Evolutionary conservation across 1,140 invertebrate species (phyloP), one percentile per base, ranked within the genome.

Genomic region (Cotesia chilonis): DNA sequence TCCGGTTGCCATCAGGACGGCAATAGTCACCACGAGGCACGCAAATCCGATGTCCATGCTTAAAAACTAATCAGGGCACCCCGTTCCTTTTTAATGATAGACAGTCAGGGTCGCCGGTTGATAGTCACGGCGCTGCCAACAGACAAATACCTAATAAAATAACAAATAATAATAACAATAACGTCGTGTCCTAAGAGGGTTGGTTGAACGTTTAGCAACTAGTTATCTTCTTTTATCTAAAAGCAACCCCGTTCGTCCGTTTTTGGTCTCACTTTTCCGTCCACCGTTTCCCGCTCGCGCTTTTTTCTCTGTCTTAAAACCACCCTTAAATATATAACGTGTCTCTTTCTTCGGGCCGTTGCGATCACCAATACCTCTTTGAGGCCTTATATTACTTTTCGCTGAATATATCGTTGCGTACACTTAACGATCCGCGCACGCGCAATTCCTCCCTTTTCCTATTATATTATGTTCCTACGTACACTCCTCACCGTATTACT

Each of bases 1-100:
- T 74, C 88, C 87, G 76, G 87, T 85, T 78, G 88, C 88, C 88
- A 90, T 89, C 59, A 89, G 83, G 66, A 86, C 87, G 76, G 88
- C 87, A 77, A 90, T 83, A 74, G 86, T 85, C 80, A 89, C 84
- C 79, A 89, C 83, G 72, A 90, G 79, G 72, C 82, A 73, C 38
- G 77, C 69, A 74, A 79, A 79, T 82, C 78, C 83, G 76, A 84
- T 70, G 77, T 84, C 81, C 84, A 86, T 86, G 65, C 66, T 70
- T 20, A 47, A 47, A 47, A 9, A 47, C 6, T 38, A 76, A 72
- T 69, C 65, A 76, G 77, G 77, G 47, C 75, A 75, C 69, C 66
- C 74, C 70, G 38, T 14, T 38, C 37, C 5, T 36, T 12, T 17
- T 35, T n/a, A 47, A 28, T 17, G 38, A 66, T 37, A 14, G 54